Conservation (phyloP, 2,797 vertebrate genomes). For the Bradypodion pumilum region DNA sequence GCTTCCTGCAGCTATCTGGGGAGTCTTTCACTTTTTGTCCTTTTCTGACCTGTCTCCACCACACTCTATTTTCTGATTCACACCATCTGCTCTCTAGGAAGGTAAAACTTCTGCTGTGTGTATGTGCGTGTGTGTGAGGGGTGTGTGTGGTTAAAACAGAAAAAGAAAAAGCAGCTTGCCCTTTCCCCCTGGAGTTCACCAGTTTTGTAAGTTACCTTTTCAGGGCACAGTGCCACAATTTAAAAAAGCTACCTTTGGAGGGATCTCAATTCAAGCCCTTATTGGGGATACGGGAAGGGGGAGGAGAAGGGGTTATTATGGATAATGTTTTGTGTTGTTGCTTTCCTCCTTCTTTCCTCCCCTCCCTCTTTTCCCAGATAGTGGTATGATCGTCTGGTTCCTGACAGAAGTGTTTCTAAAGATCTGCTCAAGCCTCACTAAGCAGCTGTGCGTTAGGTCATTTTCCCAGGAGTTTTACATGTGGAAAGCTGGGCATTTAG, state of each 20-base stretch:
- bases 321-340: conserved; percentile 65
- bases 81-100: conserved; percentile 89
- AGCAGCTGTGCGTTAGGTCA: conserved; percentile 99
- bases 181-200: conserved; percentile 45
- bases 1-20: conserved; percentile 85
- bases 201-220: conserved; percentile 41
- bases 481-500: conserved; percentile 95
- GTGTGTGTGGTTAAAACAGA: too few species aligned
- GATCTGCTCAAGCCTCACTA: conserved; percentile 99
- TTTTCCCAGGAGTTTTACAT: conserved; percentile 99
- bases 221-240: neutral
- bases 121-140: too few species aligned
- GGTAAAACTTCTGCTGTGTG: conserved; percentile 67
- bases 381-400: conserved; percentile 90
- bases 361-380: conserved; percentile 65
- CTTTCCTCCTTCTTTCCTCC: conserved; percentile 65
- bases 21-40: conserved; percentile 94
- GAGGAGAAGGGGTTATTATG: conserved; percentile 53
- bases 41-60: conserved; percentile 81
- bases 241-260: conserved; percentile 18
- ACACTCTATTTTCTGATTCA: conserved; percentile 89
- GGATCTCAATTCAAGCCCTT: conserved; percentile 46
- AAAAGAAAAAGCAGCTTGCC: conserved; percentile 40
- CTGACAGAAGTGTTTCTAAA: conserved; percentile 96
- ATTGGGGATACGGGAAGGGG: conserved; percentile 62